Evolutionary conservation across 2,797 vertebrate genomes (phyloP).

Genomic region (Lerista edwardsae): DNA sequence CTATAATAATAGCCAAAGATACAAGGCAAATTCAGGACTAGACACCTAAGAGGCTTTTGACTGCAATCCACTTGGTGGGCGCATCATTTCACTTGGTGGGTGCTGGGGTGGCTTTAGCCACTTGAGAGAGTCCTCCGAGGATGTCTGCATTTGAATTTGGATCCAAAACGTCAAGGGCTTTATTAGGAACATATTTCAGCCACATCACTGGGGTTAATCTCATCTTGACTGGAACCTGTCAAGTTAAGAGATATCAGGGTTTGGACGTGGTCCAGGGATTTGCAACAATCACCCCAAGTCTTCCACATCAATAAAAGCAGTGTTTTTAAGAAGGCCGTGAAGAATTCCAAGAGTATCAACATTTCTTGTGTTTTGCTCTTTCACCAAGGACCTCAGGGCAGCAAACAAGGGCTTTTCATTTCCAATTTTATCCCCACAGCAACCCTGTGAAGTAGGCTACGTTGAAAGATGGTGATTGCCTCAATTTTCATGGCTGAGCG

Average conservation of each 20-base stretch:
- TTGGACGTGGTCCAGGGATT: background rate
- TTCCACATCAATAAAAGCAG: background rate
- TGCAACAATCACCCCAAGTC: background rate
- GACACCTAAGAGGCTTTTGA: slow-evolving; percentile 64
- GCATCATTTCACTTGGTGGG: slow-evolving; percentile 30
- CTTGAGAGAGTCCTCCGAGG: slow-evolving; percentile 51
- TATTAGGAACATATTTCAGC: background rate
- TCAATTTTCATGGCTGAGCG: background rate
- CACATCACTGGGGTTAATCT: slow-evolving; percentile 10
- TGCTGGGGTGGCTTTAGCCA: slow-evolving; percentile 63
- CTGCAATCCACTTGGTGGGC: slow-evolving; percentile 51
- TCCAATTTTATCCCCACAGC: background rate
- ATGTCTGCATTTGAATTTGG: slow-evolving; percentile 30
- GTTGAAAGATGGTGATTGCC: background rate
- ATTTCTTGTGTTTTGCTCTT: slow-evolving; percentile 1
- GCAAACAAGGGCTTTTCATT: background rate
- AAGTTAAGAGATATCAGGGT: background rate
- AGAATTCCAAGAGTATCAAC: background rate
- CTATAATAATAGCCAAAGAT: slow-evolving; percentile 62
- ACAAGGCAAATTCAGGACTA: slow-evolving; percentile 45
- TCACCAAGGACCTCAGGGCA: background rate
- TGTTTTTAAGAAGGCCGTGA: background rate
- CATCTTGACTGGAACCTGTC: slow-evolving; percentile 3
- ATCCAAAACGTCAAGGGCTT: slow-evolving; percentile 18
- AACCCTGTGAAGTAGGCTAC: background rate